Evolutionary conservation across 1,140 invertebrate species (phyloP), one percentile per base, ranked within the genome.

Genomic region (Conus betulinus): DNA sequence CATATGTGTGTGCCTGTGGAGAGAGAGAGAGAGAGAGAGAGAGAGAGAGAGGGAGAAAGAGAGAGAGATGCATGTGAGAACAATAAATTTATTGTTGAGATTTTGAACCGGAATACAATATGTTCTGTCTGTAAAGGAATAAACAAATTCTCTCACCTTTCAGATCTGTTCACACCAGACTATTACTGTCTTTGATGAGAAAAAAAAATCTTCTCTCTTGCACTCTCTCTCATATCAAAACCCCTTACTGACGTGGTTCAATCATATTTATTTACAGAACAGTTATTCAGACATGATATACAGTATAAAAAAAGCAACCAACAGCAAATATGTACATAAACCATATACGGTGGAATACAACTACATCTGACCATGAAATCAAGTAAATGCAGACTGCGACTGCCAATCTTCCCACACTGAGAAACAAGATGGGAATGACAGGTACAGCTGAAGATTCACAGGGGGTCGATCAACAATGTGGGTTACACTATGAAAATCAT

Each of bases 211-310:
- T 39, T 3, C 39, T 39, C 39, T 39, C 39, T 39, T 39, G 39
- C 39, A 39, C 39, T 39, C 39, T 39, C 39, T 39, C 39, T 39
- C 39, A 39, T 39, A 39, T 39, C 39, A 39, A 39, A 39, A 39
- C 39, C 39, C 39, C 67, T 0, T 23, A n/a, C 11, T 20, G 67
- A 71, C 67, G 20, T 71, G 67, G 67, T n/a, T 71, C 3, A 71
- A 71, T 71, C 67, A 71, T 71, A 71, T 5, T 71, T 71, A 71
- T 71, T 71, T 71, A 71, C 67, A 82, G 39, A 82, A 82, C 53
- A 82, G 25, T 82, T 52, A 82, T 82, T 52, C 53, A 67, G 39
- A 55, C 27, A 85, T 85, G 27, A 85, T 55, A 60, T 85, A 60
- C 57, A 53, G 27, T 67, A 85, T 85, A 52, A 60, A 55, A 71